Percentiles rank a stretch among this genome's conserved stretches.
Evolutionary conservation across 2,113 vertebrate species (phyloP).

Genomic region (Syngnathus typhle): DNA sequence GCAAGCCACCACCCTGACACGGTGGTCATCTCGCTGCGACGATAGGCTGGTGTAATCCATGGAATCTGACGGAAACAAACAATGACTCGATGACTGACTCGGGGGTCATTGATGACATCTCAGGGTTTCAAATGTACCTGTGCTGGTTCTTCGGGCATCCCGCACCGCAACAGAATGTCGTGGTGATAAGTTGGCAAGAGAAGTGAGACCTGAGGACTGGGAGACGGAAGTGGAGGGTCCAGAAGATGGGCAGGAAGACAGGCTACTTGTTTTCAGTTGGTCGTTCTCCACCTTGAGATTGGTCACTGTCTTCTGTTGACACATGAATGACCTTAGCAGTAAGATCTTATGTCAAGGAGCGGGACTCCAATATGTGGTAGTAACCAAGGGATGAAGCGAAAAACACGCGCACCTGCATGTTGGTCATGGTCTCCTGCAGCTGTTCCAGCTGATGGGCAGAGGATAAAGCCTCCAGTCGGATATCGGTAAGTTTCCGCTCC

Average conservation of each 20-base stretch:
- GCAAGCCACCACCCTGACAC: conserved; percentile 81
- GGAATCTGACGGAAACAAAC: conserved; percentile 53
- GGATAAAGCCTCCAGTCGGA: conserved; percentile 89
- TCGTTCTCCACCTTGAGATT: conserved; percentile 92
- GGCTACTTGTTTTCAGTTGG: conserved; percentile 81
- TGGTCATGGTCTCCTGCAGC: conserved; percentile 92
- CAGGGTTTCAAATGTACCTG: conserved; percentile 69
- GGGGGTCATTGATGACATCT: background rate
- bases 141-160: conserved; percentile 74
- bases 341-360: background rate
- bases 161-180: conserved; percentile 84
- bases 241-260: conserved; percentile 73
- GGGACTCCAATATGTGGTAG: background rate
- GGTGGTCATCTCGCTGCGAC: conserved; percentile 81
- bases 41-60: conserved; percentile 73
- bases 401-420: conserved; percentile 80
- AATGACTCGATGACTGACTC: background rate
- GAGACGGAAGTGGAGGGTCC: conserved; percentile 72
- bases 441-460: conserved; percentile 95
- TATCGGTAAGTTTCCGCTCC: conserved; percentile 93
- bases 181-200: conserved; percentile 76
- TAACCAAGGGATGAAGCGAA: background rate
- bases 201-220: conserved; percentile 74
- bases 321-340: background rate
- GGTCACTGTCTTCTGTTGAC: conserved; percentile 82